Base-by-base conservation (phyloP, 2,797 vertebrate genomes). In the Paguma larvata region DNA sequence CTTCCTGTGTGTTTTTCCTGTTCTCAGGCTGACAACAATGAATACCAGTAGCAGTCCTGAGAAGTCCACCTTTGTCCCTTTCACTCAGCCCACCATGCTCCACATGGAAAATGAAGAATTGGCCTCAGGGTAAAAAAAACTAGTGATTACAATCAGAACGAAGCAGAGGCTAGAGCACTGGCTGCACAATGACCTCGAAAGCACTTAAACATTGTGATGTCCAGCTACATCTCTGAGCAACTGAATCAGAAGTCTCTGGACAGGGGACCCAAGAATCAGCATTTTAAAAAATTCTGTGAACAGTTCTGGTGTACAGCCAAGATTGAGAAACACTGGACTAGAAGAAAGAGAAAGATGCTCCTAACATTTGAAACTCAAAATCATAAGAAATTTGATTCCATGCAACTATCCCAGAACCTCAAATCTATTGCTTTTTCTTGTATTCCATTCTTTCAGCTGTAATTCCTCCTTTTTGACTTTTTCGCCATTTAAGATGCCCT, bases 391-490 rank as follows among this genome's bases (percentile, higher is more conserved):
- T 85, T 53, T 56, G 85, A 62, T 65, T 53, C 34, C 46, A 77
- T 23, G 16, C 7, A 15, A 65, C 38, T 62, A 38, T 62, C n/a
- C 75, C 11, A n/a, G 92, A 94, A 46, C 13, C 6, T 15, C 48
- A 65, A 53, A 48, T 2, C 18, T 88, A 63, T 1, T 73, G 10
- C 7, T 53, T 5, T 30, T 78, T 8, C 48, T 51, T 23, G 3
- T 30, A 19, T 48, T 51, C 48, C 25, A 3, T 72, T 44, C 48
- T 91, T 46, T 56, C 14, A 46, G 32, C 21, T 84, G 0, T 30
- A 38, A 85, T 77, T 85, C 21, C 10, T 91, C 84, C 65, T 65
- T 86, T 92, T 88, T 65, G 46, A 93, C 34, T 87, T 67, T 70
- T 51, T 27, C 13, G 18, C 41, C 30, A 46, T 19, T 51, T 73